Percentiles rank a stretch among this genome's conserved stretches.
Evolutionary conservation across 2,113 vertebrate genomes (phyloP).

Genomic region (Felis chaus): DNA sequence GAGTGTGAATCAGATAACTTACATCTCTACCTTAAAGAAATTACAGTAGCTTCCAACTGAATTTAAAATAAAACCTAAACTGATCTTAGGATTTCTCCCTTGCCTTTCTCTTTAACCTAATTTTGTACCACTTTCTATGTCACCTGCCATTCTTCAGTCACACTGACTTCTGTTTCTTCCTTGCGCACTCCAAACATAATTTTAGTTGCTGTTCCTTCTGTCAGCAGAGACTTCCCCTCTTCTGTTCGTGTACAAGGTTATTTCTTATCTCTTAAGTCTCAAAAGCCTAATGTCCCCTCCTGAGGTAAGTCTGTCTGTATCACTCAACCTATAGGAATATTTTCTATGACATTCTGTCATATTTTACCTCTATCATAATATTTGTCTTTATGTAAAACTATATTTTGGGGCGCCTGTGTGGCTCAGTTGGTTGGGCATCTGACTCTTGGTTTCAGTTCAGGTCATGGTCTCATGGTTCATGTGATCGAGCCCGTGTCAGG

Average conservation of each 20-base stretch:
- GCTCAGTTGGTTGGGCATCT: too few relatives aligned
- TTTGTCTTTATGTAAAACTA: neutral
- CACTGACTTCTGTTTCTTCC: neutral
- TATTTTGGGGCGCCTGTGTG: neutral
- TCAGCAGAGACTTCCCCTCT: neutral
- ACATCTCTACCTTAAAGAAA: neutral
- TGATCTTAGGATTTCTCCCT: neutral
- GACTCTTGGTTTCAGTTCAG: too few relatives aligned
- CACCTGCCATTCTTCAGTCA: neutral
- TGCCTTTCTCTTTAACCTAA: neutral
- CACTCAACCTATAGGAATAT: neutral
- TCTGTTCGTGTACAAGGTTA: neutral
- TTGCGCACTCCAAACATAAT: neutral
- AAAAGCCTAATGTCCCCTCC: neutral
- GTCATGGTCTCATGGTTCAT: too few relatives aligned
- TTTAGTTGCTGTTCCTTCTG: neutral
- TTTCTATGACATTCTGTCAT: neutral
- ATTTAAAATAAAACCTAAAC: neutral
- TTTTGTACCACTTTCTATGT: neutral
- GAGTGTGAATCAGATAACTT: neutral
- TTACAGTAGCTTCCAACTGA: neutral
- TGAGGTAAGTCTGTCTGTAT: neutral
- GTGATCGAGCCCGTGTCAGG: too few relatives aligned
- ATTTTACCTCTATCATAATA: neutral
- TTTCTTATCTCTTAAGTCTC: constrained; percentile 17